Evolutionary conservation across 2,888 invertebrate genomes (phyloP).

Genomic region (Thymelicus lineola): DNA sequence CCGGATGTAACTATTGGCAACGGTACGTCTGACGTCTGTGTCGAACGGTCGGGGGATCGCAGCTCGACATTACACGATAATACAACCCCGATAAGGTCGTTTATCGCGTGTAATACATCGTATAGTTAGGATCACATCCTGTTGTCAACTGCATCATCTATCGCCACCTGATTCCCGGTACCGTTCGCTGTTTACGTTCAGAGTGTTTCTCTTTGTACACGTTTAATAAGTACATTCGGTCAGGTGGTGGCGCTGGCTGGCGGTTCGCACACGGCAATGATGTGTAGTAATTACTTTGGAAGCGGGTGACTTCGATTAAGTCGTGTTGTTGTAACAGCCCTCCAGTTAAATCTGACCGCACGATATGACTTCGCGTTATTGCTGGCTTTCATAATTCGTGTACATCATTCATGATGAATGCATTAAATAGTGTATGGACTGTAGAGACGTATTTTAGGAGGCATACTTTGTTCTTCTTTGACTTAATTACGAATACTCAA

Average conservation of each 20-base stretch:
- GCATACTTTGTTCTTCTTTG: too few species aligned
- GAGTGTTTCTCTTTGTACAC: slow-evolving; percentile 53
- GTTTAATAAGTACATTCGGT: slow-evolving; percentile 54
- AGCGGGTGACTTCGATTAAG: slow-evolving; percentile 49
- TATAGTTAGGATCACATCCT: slow-evolving; percentile 49
- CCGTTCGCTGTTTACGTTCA: slow-evolving; percentile 48
- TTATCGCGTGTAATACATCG: slow-evolving; percentile 43
- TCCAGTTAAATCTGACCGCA: slow-evolving; percentile 45
- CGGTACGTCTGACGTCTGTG: slow-evolving; percentile 43
- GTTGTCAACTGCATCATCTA: slow-evolving; percentile 54
- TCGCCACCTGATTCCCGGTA: slow-evolving; percentile 57
- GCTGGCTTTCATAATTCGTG: background rate
- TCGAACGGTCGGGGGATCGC: slow-evolving; percentile 25
- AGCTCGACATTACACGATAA: slow-evolving; percentile 47
- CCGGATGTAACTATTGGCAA: slow-evolving; percentile 63
- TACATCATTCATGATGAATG: background rate
- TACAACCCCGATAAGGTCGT: slow-evolving; percentile 43
- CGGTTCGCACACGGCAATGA: slow-evolving; percentile 47
- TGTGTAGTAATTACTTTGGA: slow-evolving; percentile 58
- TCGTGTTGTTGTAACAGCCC: slow-evolving; percentile 45
- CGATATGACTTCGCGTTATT: slow-evolving; percentile 43
- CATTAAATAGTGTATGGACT: too few species aligned
- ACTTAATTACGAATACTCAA: too few species aligned
- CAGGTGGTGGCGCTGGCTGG: slow-evolving; percentile 52
- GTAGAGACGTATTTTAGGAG: too few species aligned